Evolutionary conservation across 2,888 invertebrate species (phyloP).

Genomic region (Hirtodrosophila alboralis): DNA sequence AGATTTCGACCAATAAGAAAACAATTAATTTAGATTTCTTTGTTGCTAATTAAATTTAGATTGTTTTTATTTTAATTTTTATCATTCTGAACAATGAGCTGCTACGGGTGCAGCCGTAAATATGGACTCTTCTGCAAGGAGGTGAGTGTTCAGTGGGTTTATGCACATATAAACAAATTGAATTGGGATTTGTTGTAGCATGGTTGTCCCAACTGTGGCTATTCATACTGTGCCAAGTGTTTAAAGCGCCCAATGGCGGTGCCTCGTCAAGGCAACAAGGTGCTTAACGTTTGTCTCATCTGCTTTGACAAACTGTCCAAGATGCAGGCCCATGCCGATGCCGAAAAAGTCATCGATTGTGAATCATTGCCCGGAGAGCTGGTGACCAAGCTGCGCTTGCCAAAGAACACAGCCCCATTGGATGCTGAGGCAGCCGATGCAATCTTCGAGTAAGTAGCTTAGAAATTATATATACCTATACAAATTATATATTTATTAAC

Average conservation of each 20-base stretch:
- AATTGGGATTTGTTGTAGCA: slow-evolving; percentile 85
- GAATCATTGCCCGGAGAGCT: slow-evolving; percentile 85
- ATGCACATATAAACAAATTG: background rate
- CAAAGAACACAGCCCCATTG: slow-evolving; percentile 37
- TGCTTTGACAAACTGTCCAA: slow-evolving; percentile 82
- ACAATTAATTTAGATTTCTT: slow-evolving; percentile 31
- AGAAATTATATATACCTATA: background rate
- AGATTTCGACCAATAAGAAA: slow-evolving; percentile 16
- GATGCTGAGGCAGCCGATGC: slow-evolving; percentile 48
- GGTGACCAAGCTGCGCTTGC: slow-evolving; percentile 52
- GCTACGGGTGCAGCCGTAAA: slow-evolving; percentile 89
- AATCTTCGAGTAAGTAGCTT: slow-evolving; percentile 52
- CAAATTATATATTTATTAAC: background rate
- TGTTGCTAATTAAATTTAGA: slow-evolving; percentile 3
- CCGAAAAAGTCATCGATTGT: slow-evolving; percentile 70
- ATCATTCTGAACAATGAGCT: slow-evolving; percentile 86
- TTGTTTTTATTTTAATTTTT: background rate
- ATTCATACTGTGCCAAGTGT: slow-evolving; percentile 93
- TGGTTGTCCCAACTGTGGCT: slow-evolving; percentile 93
- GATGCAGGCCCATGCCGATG: slow-evolving; percentile 58
- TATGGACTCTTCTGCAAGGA: slow-evolving; percentile 90
- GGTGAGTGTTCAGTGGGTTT: slow-evolving; percentile 84
- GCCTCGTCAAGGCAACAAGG: slow-evolving; percentile 86
- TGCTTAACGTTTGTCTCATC: slow-evolving; percentile 88
- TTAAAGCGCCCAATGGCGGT: slow-evolving; percentile 89